These are phyloP conservation scores for Chesias legatella DNA, from an alignment of 2,888 invertebrate species.

Conservation along the genomic window DNA sequence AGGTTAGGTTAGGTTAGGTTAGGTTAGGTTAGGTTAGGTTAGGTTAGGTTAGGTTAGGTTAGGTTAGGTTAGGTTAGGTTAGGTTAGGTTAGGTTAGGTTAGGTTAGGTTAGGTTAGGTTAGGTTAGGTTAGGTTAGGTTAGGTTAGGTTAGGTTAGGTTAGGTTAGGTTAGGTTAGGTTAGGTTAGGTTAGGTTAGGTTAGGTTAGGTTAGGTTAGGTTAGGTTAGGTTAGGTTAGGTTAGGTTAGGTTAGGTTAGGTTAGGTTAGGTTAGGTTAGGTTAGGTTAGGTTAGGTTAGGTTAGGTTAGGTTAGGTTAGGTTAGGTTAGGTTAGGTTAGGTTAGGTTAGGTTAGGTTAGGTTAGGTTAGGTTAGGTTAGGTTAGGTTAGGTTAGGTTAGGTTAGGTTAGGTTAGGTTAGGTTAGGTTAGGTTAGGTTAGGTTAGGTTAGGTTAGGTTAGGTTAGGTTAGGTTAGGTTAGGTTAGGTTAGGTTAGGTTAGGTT, in stretches of 20 bases:
- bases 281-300: slow-evolving; percentile 21
- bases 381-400: slow-evolving; percentile 29
- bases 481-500: slow-evolving; percentile 11
- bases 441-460: slow-evolving; percentile 11
- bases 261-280: slow-evolving; percentile 26
- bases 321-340: slow-evolving; percentile 32
- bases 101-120: slow-evolving; percentile 26
- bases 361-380: slow-evolving; percentile 31
- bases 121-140: slow-evolving; percentile 26
- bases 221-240: slow-evolving; percentile 24
- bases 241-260: slow-evolving; percentile 21
- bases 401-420: slow-evolving; percentile 23
- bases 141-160: slow-evolving; percentile 28
- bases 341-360: slow-evolving; percentile 32
- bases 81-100: slow-evolving; percentile 23
- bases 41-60: slow-evolving; percentile 31
- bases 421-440: slow-evolving; percentile 18
- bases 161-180: slow-evolving; percentile 28
- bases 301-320: slow-evolving; percentile 29
- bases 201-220: slow-evolving; percentile 28
- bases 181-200: slow-evolving; percentile 27
- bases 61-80: slow-evolving; percentile 34
- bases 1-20: slow-evolving; percentile 13
- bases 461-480: slow-evolving; percentile 11
- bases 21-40: slow-evolving; percentile 28